phyloP scores from a whole-genome alignment of 2,888 invertebrate genomes.

The Acleris emargana region DNA sequence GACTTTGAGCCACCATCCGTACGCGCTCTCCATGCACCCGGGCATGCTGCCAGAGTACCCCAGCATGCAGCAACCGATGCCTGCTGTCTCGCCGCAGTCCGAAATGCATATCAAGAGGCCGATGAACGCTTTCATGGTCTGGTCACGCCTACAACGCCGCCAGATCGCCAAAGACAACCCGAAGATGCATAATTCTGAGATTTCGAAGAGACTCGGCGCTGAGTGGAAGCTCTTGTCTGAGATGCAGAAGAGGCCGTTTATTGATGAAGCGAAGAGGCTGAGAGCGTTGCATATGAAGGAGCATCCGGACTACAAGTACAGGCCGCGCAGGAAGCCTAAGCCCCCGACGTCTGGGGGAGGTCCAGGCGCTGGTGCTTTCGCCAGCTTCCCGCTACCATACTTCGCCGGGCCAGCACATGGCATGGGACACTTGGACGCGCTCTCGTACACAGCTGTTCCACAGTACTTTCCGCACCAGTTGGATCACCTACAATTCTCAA shows the following conservation, averaged over 20 bases:
- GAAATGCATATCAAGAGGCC: conserved; percentile 96
- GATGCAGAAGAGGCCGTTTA: conserved; percentile 95
- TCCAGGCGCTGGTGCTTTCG: conserved; percentile 82
- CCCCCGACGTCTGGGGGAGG: conserved; percentile 84
- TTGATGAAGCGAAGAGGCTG: conserved; percentile 96
- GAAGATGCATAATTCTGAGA: conserved; percentile 95
- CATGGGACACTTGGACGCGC: conserved; percentile 83
- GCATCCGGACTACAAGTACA: conserved; percentile 95
- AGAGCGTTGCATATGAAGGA: conserved; percentile 95
- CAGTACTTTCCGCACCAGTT: conserved; percentile 91
- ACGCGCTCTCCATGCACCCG: conserved; percentile 80
- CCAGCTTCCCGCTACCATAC: conserved; percentile 86
- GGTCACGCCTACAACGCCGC: conserved; percentile 95
- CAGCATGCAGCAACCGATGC: conserved; percentile 72
- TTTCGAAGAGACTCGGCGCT: conserved; percentile 95
- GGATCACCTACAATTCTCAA: conserved; percentile 86
- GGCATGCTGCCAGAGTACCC: conserved; percentile 78
- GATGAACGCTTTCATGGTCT: conserved; percentile 99
- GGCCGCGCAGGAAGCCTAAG: conserved; percentile 93
- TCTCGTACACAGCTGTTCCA: conserved; percentile 86
- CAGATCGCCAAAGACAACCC: conserved; percentile 98
- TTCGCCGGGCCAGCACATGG: conserved; percentile 85
- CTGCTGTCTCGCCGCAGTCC: conserved; percentile 75
- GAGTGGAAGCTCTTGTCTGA: conserved; percentile 97
- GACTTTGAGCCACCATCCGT: conserved; percentile 79